Percentiles rank a stretch among this genome's conserved stretches.
phyloP scores from a whole-genome alignment of 2,888 invertebrate species.

The Brachylomia viminalis region DNA sequence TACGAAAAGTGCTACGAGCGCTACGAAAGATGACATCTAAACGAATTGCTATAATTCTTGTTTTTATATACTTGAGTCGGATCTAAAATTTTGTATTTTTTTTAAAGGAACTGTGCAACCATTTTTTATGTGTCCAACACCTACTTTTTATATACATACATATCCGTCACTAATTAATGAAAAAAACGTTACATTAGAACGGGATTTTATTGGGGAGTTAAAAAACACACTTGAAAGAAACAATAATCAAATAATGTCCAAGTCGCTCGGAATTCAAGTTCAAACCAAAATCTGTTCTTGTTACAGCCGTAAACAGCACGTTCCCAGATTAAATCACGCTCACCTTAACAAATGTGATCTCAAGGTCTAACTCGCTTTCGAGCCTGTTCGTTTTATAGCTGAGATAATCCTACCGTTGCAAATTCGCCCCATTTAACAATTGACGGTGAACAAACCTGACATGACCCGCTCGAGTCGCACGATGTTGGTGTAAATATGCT shows the following conservation, averaged over 20 bases:
- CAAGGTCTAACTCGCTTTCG: slow-evolving; percentile 63
- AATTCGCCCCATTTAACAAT: slow-evolving; percentile 59
- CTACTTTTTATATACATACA: too few relatives aligned
- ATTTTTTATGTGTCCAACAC: too few relatives aligned
- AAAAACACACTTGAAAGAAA: slow-evolving; percentile 13
- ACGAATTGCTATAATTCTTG: neutral
- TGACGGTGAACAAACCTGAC: slow-evolving; percentile 43
- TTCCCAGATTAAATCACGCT: slow-evolving; percentile 54
- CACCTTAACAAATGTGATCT: slow-evolving; percentile 59
- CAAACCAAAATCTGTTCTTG: slow-evolving; percentile 38
- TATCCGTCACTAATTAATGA: too few relatives aligned
- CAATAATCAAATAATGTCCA: slow-evolving; percentile 6
- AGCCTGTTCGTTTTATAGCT: slow-evolving; percentile 52
- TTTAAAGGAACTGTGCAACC: neutral
- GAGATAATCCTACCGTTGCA: slow-evolving; percentile 55
- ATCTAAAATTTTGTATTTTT: neutral
- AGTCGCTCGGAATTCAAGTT: slow-evolving; percentile 27
- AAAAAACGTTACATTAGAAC: neutral
- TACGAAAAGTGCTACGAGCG: slow-evolving; percentile 37
- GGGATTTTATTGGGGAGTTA: neutral
- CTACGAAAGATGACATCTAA: slow-evolving; percentile 4
- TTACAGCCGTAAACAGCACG: slow-evolving; percentile 48
- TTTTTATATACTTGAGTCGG: neutral
- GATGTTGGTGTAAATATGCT: slow-evolving; percentile 49
- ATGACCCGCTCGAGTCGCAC: slow-evolving; percentile 43